phyloP scores from a whole-genome alignment of 2,888 invertebrate species.

The Acrobasis suavella region DNA sequence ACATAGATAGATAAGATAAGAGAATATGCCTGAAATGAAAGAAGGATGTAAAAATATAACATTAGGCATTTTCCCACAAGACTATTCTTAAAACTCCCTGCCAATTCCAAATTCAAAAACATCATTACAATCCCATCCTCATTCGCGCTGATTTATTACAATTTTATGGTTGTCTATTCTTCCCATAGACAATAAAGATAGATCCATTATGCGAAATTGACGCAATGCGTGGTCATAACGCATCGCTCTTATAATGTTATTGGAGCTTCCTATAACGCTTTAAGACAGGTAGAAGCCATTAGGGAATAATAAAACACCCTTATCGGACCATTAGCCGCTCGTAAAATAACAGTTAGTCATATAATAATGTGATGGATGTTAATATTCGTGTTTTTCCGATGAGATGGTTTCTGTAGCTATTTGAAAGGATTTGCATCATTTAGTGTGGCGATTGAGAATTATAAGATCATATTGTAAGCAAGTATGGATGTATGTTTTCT shows the following conservation, averaged over 20 bases:
- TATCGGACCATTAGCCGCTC: slow-evolving; percentile 80
- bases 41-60: background rate
- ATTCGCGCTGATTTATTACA: slow-evolving; percentile 39
- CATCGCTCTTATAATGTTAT: slow-evolving; percentile 57
- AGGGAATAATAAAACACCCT: slow-evolving; percentile 79
- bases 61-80: background rate
- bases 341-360: slow-evolving; percentile 82
- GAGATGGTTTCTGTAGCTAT: slow-evolving; percentile 34
- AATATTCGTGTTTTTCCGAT: slow-evolving; percentile 71
- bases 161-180: slow-evolving; percentile 48
- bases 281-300: slow-evolving; percentile 81
- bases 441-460: too few relatives aligned
- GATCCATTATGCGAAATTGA: slow-evolving; percentile 77
- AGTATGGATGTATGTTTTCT: too few relatives aligned
- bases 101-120: slow-evolving; percentile 20
- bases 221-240: slow-evolving; percentile 72
- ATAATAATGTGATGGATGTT: slow-evolving; percentile 78
- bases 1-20: too few relatives aligned
- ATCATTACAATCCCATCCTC: slow-evolving; percentile 17
- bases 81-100: background rate
- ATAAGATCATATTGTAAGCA: too few relatives aligned
- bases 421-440: slow-evolving; percentile 11
- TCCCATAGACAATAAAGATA: slow-evolving; percentile 65
- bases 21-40: too few relatives aligned
- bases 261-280: slow-evolving; percentile 47